Percentiles rank a stretch among this genome's conserved stretches.
Evolutionary conservation across 92 coral and sea anemone species (phyloP).

Genomic region (Ricordea florida): DNA sequence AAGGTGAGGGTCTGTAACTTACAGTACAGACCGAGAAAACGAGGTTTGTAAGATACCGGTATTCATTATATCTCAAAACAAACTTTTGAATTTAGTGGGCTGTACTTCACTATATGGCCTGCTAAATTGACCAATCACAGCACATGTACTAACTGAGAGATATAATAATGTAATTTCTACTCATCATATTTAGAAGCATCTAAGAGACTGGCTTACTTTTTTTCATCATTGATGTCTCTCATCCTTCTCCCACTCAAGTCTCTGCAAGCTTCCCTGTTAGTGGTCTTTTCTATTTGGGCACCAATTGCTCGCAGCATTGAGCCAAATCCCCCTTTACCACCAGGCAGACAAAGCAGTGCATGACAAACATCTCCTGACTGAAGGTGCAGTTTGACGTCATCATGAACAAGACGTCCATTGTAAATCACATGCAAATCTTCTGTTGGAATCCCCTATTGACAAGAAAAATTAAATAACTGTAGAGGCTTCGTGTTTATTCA

Average conservation of each 20-base stretch:
- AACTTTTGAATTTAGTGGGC: too few relatives aligned
- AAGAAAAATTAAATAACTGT: neutral
- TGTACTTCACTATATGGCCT: too few relatives aligned
- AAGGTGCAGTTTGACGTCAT: slow-evolving; percentile 20
- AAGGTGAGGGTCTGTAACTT: too few relatives aligned
- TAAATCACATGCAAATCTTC: slow-evolving; percentile 47
- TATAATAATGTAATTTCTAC: too few relatives aligned
- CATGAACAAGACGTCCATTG: slow-evolving; percentile 72
- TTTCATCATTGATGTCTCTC: slow-evolving; percentile 98
- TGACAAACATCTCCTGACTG: slow-evolving; percentile 67
- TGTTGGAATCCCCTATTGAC: slow-evolving; percentile 44
- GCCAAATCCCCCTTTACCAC: slow-evolving; percentile 99
- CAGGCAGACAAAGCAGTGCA: slow-evolving; percentile 63
- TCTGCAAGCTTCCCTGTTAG: slow-evolving; percentile 97
- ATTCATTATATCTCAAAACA: too few relatives aligned
- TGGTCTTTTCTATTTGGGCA: slow-evolving; percentile 98
- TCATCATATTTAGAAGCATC: neutral
- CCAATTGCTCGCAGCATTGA: slow-evolving; percentile 99
- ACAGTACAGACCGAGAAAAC: too few relatives aligned
- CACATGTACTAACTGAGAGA: too few relatives aligned
- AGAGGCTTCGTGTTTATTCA: too few relatives aligned
- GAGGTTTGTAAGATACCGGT: too few relatives aligned
- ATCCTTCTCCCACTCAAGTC: slow-evolving; percentile 97
- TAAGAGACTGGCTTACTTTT: slow-evolving; percentile 67
- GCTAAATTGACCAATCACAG: too few relatives aligned